These are phyloP conservation scores for Teleopsis dalmanni DNA, from an alignment of 1,140 invertebrate species.

Conservation along the genomic window DNA sequence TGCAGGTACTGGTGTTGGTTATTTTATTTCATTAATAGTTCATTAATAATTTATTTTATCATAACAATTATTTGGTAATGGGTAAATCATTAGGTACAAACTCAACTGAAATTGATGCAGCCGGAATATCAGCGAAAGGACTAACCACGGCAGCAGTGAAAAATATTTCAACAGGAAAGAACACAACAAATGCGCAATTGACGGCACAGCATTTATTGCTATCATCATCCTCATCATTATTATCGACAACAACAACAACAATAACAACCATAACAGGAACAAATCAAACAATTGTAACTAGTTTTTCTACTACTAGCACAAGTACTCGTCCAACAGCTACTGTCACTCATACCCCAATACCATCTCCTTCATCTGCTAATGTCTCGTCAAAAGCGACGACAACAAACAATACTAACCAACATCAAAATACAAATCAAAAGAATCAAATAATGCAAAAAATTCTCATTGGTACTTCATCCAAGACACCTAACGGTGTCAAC, in stretches of 20 bases:
- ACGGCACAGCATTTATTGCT: not conserved
- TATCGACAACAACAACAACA: conserved; percentile 15
- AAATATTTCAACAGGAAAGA: not conserved
- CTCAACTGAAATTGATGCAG: conserved; percentile 9
- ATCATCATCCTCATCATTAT: conserved; percentile 11
- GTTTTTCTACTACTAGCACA: conserved; percentile 32
- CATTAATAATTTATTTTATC: conserved; percentile 18
- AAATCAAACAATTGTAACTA: conserved; percentile 34
- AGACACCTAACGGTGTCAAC: too few relatives aligned
- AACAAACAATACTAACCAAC: conserved; percentile 4
- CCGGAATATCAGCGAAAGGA: conserved; percentile 15
- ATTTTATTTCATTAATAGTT: too few relatives aligned
- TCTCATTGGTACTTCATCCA: too few relatives aligned
- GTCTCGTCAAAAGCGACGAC: conserved; percentile 14
- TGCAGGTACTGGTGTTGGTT: not conserved
- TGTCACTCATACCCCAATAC: conserved; percentile 13
- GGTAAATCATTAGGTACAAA: conserved; percentile 15
- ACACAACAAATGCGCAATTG: conserved; percentile 2
- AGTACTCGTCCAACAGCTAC: conserved; percentile 14
- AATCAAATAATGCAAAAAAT: too few relatives aligned
- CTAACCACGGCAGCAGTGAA: conserved; percentile 20
- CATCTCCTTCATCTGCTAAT: conserved; percentile 18
- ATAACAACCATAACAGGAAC: conserved; percentile 19
- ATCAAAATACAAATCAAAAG: too few relatives aligned
- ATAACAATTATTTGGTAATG: conserved; percentile 29